Base-by-base conservation (phyloP, 64 coral and sea anemone species). In the Montipora capricornis region DNA sequence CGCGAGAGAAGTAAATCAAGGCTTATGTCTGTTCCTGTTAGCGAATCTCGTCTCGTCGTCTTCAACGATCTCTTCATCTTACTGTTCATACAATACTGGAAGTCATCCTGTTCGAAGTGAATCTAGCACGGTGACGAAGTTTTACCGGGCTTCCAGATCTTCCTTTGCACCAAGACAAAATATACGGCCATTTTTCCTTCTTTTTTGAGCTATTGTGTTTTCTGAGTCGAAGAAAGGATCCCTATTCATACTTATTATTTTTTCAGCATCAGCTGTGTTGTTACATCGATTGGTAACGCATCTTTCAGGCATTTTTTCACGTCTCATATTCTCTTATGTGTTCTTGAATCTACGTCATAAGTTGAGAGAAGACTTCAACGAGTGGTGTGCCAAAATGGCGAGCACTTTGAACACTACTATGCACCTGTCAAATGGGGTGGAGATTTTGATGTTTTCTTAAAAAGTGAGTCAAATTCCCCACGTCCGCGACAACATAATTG, bases 71-170 rank as follows among this genome's bases (percentile, higher is more conserved):
- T 52, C 12, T 14, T 88, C 9, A 88, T 26, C 1, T 76, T 76
- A 0, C 51, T 53, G 20, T 73, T 2, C 12, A 89, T 70, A 50
- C 45, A 58, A 47, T 19, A 12, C 10, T 62, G 5, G 74, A 87
- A 94, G 37, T 89, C 93, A 76, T 94, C 87, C 19, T 69, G 50
- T 60, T 74, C 76, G 53, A 94, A 94, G 79, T 94, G 79, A 2
- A 45, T 48, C 44, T 68, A 94, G 49, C 92, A 94, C 26, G 89
- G 8, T 26, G 61, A 24, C 37, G 78, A 83, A 0, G 19, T 77
- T 20, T 82, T 81, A 5, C 77, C 73, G 1, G 78, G 92, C 46
- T 82, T 26, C 92, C 92, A 94, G 6, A 84, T 82, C 19, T 66
- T 74, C 4, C 71, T 68, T 68, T 67, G 83, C 3, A 4, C 29